Percentiles rank a stretch among this genome's conserved stretches.
These are phyloP conservation scores for Taeniopygia guttata DNA, from an alignment of 2,797 vertebrate species.

Conservation along the genomic window DNA sequence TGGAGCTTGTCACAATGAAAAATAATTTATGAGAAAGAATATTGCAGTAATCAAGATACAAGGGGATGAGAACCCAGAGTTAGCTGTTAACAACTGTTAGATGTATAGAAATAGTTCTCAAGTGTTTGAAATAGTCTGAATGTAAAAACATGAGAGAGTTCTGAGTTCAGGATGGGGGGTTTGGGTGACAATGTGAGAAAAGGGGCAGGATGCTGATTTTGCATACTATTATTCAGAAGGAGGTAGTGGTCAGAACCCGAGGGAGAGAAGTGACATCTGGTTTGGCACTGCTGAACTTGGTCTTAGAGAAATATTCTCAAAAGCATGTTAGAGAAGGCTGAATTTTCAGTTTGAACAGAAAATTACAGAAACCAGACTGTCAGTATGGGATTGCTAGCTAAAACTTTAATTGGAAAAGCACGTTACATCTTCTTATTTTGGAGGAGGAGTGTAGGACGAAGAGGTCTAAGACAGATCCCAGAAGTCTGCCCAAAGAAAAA, in stretches of 20 bases:
- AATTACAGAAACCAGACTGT: background rate
- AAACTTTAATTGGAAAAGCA: background rate
- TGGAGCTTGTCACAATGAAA: background rate
- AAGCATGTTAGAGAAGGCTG: background rate
- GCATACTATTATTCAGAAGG: background rate
- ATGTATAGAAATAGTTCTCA: background rate
- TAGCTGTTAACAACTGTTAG: background rate
- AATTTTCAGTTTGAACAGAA: background rate
- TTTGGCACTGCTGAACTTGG: background rate
- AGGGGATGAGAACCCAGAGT: background rate
- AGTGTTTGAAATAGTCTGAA: background rate
- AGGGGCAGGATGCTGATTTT: background rate
- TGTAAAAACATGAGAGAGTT: background rate
- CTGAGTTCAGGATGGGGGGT: background rate
- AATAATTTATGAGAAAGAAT: background rate
- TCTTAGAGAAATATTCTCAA: background rate
- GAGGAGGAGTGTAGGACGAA: background rate
- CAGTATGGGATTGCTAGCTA: background rate
- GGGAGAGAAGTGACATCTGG: background rate
- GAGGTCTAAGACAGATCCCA: background rate
- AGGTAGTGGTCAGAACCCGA: background rate
- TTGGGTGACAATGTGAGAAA: background rate
- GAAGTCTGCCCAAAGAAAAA: background rate
- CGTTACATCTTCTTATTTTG: background rate
- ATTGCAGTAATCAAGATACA: background rate